phyloP scores from a whole-genome alignment of 2,888 invertebrate genomes.

The Galeruca laticollis region DNA sequence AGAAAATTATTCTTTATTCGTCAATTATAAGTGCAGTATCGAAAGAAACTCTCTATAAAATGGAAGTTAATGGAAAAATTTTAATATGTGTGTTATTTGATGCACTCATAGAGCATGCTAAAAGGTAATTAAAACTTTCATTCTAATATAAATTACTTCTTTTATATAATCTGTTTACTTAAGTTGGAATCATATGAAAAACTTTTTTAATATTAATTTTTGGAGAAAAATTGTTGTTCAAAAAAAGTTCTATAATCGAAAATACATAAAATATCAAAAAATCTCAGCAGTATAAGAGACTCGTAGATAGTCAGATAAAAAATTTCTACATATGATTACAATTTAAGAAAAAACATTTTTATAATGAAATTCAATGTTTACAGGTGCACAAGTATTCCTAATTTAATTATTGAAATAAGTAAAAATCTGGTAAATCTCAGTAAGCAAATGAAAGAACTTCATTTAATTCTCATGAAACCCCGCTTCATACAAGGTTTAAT shows the following conservation, averaged over 20 bases:
- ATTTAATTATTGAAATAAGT: constrained; percentile 59
- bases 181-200: no score
- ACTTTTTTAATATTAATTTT: no score
- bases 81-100: constrained; percentile 57
- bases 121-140: constrained; percentile 53
- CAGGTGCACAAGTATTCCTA: constrained; percentile 57
- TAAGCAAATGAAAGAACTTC: constrained; percentile 53
- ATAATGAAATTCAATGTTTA: no score
- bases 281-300: no score
- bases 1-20: constrained; percentile 52
- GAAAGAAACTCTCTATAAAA: constrained; percentile 46
- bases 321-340: no score
- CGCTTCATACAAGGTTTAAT: constrained; percentile 62
- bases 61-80: constrained; percentile 51
- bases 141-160: neutral
- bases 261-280: no score
- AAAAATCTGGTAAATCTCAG: constrained; percentile 56
- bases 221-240: no score
- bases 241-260: no score
- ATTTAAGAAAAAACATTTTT: no score
- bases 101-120: constrained; percentile 58
- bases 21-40: constrained; percentile 52
- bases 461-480: constrained; percentile 52
- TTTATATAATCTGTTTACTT: no score
- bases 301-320: no score